Evolutionary conservation across 2,888 invertebrate species (phyloP), one percentile per base, ranked within the genome.

Genomic region (Nezara viridula): DNA sequence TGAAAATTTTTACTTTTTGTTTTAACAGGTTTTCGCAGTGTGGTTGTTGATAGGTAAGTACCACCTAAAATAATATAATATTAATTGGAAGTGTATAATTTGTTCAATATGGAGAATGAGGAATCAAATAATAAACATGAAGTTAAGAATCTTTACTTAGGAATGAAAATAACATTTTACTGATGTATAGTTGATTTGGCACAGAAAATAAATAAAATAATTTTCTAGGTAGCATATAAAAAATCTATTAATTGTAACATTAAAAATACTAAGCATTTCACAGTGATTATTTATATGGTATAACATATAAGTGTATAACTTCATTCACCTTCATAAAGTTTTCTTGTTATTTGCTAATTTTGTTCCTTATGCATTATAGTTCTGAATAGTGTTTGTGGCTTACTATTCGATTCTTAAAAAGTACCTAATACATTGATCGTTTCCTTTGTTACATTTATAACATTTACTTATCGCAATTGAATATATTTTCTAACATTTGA

Each of bases 61-160:
- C n/a, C n/a, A n/a, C n/a, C n/a, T n/a, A n/a, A n/a, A n/a, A n/a
- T n/a, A n/a, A n/a, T n/a, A n/a, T n/a, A n/a, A n/a, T n/a, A n/a
- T n/a, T n/a, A n/a, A n/a, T n/a, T n/a, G n/a, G n/a, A n/a, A n/a
- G n/a, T n/a, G n/a, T n/a, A n/a, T n/a, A n/a, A n/a, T n/a, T n/a
- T n/a, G n/a, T n/a, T n/a, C n/a, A n/a, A n/a, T n/a, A n/a, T n/a
- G 60, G 19, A 60, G 2, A 55, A n/a, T 21, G 7, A 19, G 66
- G 37, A 19, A 73, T 73, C 19, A 73, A 0, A 27, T 60, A 32
- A 73, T 73, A 73, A 73, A 73, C 16, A 37, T 27, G 5, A 19
- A 73, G 4, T 73, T 73, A 73, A 73, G 66, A 37, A 73, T 73
- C 32, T 73, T 32, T 73, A 73, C 37, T 73, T 37, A 73, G 66